A percentile compares a stretch with the other conserved stretches of the same genome.
phyloP scores from a whole-genome alignment of 1,140 invertebrate species.

The Oncopodura yosiiana region DNA sequence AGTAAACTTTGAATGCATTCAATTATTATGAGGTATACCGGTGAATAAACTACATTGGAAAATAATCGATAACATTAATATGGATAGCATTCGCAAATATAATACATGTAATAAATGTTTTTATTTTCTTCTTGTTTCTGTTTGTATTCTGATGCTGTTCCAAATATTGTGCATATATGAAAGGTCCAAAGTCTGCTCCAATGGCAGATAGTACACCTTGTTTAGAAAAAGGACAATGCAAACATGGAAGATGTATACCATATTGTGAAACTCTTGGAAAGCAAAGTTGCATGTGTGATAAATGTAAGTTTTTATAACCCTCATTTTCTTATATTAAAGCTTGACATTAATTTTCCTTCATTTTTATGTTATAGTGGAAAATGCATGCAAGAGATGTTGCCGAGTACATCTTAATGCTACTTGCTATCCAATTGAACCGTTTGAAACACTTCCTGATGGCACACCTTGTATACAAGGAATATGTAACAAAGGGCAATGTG shows the following conservation, averaged over 20 bases:
- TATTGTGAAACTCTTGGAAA: conserved; percentile 85
- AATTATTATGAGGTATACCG: too few relatives aligned
- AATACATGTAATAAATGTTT: neutral
- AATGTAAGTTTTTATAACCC: conserved; percentile 51
- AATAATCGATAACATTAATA: too few relatives aligned
- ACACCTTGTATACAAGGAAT: conserved; percentile 93
- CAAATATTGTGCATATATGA: conserved; percentile 55
- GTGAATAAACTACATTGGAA: too few relatives aligned
- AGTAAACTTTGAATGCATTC: too few relatives aligned
- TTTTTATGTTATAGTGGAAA: conserved; percentile 50
- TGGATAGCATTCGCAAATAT: neutral
- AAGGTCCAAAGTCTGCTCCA: conserved; percentile 70
- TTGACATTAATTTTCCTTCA: neutral
- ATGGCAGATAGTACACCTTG: conserved; percentile 78
- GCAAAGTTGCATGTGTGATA: conserved; percentile 91
- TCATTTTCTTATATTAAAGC: neutral
- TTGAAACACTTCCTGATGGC: conserved; percentile 79
- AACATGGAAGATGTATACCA: conserved; percentile 73
- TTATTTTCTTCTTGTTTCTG: neutral
- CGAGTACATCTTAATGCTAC: conserved; percentile 80
- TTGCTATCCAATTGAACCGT: conserved; percentile 76
- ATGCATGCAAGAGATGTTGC: conserved; percentile 83
- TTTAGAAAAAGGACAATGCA: conserved; percentile 76
- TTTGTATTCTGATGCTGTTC: neutral
- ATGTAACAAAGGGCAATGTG: conserved; percentile 88